phyloP scores from a whole-genome alignment of 2,113 vertebrate genomes.

The Synodontis membranacea region DNA sequence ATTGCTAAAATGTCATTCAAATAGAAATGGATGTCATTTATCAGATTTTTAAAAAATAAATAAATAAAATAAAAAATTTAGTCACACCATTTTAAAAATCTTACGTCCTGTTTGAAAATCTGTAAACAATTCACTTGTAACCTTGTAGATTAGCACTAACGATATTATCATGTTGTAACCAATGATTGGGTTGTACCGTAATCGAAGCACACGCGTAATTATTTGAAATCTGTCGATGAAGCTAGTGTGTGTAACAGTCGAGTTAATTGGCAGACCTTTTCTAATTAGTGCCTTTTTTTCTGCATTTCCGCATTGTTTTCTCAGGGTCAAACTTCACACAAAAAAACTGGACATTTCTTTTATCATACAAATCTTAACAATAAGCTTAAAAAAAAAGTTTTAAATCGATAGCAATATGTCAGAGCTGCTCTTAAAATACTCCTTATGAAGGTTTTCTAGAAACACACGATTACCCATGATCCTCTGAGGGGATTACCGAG shows the following conservation, averaged over 20 bases:
- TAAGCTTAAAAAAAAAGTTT: too few relatives aligned
- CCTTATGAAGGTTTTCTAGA: too few relatives aligned
- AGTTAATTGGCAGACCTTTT: conserved; percentile 75
- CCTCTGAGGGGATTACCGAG: background rate
- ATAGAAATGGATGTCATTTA: background rate
- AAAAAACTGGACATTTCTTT: background rate
- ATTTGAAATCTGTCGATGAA: background rate
- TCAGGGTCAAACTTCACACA: background rate
- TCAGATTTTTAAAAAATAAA: background rate
- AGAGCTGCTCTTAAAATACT: background rate
- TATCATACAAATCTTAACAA: too few relatives aligned
- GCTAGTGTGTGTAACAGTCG: background rate
- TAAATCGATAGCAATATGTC: too few relatives aligned
- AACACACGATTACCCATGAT: background rate
- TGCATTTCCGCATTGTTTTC: too few relatives aligned
- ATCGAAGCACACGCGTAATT: background rate
- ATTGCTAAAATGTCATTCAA: background rate
- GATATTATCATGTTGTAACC: background rate
- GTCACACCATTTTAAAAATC: background rate
- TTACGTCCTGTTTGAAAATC: background rate
- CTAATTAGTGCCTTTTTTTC: conserved; percentile 80
- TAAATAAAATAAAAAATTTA: background rate
- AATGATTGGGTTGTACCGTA: background rate
- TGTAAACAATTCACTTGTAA: background rate
- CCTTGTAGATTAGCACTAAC: background rate